Conservation (phyloP, 2,113 vertebrate species). For the Apteryx mantelli region DNA sequence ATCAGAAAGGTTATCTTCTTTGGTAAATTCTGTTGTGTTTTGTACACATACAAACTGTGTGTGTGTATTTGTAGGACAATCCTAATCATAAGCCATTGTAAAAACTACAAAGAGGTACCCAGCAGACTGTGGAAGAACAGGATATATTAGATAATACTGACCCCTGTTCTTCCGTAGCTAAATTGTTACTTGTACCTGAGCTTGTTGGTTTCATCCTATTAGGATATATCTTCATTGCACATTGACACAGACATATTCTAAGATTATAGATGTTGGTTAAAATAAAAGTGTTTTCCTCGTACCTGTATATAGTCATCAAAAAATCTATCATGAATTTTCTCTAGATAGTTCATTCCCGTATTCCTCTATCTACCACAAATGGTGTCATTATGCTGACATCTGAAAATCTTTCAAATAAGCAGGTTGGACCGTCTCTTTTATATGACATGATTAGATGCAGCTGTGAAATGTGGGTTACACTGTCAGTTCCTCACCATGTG, state of each 20-base stretch:
- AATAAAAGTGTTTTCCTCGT: not conserved
- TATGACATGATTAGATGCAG: not conserved
- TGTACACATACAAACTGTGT: not conserved
- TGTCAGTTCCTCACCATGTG: not conserved
- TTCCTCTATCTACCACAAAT: not conserved
- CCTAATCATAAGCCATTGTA: not conserved
- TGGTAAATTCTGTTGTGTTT: not conserved
- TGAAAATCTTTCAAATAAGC: not conserved
- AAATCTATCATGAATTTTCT: not conserved
- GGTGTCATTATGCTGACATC: not conserved
- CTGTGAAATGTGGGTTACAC: not conserved
- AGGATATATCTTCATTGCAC: not conserved
- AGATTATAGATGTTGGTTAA: not conserved
- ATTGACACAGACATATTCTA: not conserved
- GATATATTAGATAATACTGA: not conserved
- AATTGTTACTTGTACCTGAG: not conserved
- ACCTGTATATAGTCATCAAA: not conserved
- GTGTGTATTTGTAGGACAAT: not conserved
- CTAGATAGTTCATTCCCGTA: fast-evolving
- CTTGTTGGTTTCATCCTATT: not conserved
- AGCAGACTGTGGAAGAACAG: not conserved
- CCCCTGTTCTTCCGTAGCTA: not conserved
- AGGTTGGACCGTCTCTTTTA: not conserved
- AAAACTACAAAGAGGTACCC: not conserved
- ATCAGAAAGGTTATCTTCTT: not conserved